Conservation (phyloP, 1,140 invertebrate genomes). For the Diuraphis noxia region DNA sequence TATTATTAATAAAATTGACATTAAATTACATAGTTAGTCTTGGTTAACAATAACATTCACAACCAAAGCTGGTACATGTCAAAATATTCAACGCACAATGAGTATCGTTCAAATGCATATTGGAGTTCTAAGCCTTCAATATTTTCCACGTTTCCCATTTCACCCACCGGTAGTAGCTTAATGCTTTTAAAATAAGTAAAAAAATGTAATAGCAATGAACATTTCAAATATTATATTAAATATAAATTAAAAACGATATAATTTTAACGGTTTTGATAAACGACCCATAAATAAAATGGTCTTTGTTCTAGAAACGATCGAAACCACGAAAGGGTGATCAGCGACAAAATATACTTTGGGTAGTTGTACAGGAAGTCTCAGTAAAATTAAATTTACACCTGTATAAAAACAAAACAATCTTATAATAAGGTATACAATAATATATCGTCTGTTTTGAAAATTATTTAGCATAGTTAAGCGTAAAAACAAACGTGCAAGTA, state of each 20-base stretch:
- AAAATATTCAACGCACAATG: not conserved
- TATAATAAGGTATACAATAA: not conserved
- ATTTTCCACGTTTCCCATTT: not conserved
- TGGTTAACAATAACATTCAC: not conserved
- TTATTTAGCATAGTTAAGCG: not conserved
- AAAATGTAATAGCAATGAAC: not conserved
- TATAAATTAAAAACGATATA: not conserved
- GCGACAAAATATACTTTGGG: not conserved
- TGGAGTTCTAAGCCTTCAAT: not conserved
- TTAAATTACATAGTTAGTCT: not conserved
- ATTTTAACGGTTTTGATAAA: not conserved
- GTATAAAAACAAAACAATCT: not conserved
- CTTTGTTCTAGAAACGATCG: not conserved
- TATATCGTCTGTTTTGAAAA: not conserved
- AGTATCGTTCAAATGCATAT: not conserved
- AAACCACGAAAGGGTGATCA: constrained; percentile 30
- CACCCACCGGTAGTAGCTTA: not conserved
- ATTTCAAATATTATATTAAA: not conserved
- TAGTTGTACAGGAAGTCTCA: not conserved
- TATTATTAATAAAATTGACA: not conserved
- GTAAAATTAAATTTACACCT: not conserved
- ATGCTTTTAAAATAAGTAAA: not conserved
- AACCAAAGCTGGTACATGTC: not conserved
- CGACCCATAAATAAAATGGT: constrained; percentile 14
- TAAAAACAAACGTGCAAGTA: not conserved